phyloP scores from a whole-genome alignment of 2,888 invertebrate genomes.

The Cataglyphis rosenhaueri region DNA sequence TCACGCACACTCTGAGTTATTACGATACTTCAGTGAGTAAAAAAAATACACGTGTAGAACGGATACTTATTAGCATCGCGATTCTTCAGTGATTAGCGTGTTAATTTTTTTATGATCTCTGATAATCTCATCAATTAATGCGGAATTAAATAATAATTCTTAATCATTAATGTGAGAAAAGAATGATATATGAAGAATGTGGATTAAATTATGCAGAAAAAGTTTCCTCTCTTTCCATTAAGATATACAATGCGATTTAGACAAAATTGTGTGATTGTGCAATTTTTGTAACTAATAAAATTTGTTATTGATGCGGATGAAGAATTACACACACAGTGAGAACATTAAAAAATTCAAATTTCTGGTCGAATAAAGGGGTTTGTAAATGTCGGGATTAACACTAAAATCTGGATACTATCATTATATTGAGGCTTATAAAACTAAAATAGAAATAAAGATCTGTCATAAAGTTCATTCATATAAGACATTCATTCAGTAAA shows the following conservation, averaged over 20 bases:
- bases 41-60: conserved; percentile 33
- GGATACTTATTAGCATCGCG: conserved; percentile 16
- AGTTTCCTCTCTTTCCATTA: conserved; percentile 1
- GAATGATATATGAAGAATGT: conserved; percentile 24
- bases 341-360: conserved; percentile 80
- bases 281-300: not conserved
- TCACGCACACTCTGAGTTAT: conserved; percentile 32
- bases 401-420: conserved; percentile 83
- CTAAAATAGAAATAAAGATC: conserved; percentile 73
- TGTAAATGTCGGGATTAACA: conserved; percentile 76
- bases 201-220: not conserved
- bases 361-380: conserved; percentile 65
- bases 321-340: not conserved
- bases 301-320: not conserved
- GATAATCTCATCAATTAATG: conserved; percentile 64
- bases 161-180: conserved; percentile 60
- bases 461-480: conserved; percentile 83
- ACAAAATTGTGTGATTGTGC: not conserved
- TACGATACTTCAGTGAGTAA: conserved; percentile 21
- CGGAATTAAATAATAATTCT: conserved; percentile 66
- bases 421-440: conserved; percentile 76
- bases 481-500: conserved; percentile 74
- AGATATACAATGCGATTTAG: not conserved
- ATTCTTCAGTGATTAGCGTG: conserved; percentile 58
- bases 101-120: conserved; percentile 72